These are phyloP conservation scores for Dione juno DNA, from an alignment of 2,888 invertebrate genomes.

Conservation along the genomic window DNA sequence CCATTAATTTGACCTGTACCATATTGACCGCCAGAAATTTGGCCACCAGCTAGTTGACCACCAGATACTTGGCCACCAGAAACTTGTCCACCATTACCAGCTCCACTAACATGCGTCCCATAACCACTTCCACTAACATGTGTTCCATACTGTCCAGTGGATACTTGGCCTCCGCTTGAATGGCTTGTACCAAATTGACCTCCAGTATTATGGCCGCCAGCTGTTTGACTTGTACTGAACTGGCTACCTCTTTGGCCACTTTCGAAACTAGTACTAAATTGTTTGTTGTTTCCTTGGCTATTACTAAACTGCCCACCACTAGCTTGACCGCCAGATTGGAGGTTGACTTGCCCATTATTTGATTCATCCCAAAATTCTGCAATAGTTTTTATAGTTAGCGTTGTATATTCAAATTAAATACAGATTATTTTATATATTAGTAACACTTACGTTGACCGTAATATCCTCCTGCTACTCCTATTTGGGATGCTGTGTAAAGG, in stretches of 20 bases:
- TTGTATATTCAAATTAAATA: neutral
- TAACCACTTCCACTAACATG: constrained; percentile 41
- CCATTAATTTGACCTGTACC: constrained; percentile 46
- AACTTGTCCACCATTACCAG: constrained; percentile 37
- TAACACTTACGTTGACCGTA: constrained; percentile 67
- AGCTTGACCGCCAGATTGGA: constrained; percentile 46
- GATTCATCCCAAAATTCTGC: constrained; percentile 53
- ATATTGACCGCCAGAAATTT: constrained; percentile 33
- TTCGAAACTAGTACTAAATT: constrained; percentile 24
- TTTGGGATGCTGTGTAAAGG: constrained; percentile 60
- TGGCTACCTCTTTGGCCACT: constrained; percentile 43
- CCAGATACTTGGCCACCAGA: constrained; percentile 37
- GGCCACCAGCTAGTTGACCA: constrained; percentile 34
- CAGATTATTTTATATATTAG: neutral
- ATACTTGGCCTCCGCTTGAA: constrained; percentile 38
- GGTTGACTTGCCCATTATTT: constrained; percentile 41
- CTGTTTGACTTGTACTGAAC: constrained; percentile 37
- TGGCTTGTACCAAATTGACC: constrained; percentile 51
- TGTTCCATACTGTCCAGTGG: constrained; percentile 48
- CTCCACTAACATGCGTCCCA: constrained; percentile 44
- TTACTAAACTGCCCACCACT: constrained; percentile 33
- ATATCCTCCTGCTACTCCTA: constrained; percentile 61
- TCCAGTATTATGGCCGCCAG: constrained; percentile 47
- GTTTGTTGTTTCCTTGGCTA: constrained; percentile 5
- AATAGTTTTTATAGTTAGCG: constrained; percentile 30